Percentiles rank a stretch among this genome's conserved stretches.
Conservation (phyloP, 2,113 vertebrate species). For the Sus scrofa region DNA sequence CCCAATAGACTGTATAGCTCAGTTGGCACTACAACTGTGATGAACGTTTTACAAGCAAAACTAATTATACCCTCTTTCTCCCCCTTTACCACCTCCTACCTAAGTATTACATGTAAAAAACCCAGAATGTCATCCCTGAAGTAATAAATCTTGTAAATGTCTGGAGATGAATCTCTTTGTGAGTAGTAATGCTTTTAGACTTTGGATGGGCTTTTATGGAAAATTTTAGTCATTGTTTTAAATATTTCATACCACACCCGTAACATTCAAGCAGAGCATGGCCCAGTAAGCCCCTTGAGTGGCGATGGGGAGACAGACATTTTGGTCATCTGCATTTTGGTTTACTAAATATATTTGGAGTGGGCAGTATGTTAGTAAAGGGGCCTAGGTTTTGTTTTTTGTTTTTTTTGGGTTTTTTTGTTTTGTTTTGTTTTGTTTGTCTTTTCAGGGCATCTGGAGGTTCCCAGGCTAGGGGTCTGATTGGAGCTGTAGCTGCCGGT, state of each 20-base stretch:
- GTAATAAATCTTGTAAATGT: conserved; percentile 84
- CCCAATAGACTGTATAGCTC: conserved; percentile 77
- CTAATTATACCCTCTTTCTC: conserved; percentile 85
- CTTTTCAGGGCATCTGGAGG: too few species aligned
- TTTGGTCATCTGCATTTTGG: conserved; percentile 60
- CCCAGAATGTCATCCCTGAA: conserved; percentile 69
- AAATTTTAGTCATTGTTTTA: conserved; percentile 76
- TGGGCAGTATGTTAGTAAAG: conserved; percentile 51
- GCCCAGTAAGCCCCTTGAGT: background rate
- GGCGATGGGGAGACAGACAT: background rate
- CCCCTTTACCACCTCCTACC: conserved; percentile 79
- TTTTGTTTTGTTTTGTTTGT: too few species aligned
- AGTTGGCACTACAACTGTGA: conserved; percentile 84
- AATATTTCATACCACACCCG: conserved; percentile 74
- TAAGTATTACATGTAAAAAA: conserved; percentile 84
- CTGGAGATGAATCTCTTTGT: conserved; percentile 80
- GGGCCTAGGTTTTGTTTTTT: conserved; percentile 51
- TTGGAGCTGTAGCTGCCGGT: too few species aligned
- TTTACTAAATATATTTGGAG: conserved; percentile 68
- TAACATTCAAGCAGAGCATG: conserved; percentile 45
- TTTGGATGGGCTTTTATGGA: conserved; percentile 81
- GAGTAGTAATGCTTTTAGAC: conserved; percentile 80
- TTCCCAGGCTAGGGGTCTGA: too few species aligned
- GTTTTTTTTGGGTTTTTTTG: too few species aligned
- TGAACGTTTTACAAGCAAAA: conserved; percentile 88